These are phyloP conservation scores for Setophaga kirtlandii DNA, from an alignment of 2,113 vertebrate species.

Conservation along the genomic window DNA sequence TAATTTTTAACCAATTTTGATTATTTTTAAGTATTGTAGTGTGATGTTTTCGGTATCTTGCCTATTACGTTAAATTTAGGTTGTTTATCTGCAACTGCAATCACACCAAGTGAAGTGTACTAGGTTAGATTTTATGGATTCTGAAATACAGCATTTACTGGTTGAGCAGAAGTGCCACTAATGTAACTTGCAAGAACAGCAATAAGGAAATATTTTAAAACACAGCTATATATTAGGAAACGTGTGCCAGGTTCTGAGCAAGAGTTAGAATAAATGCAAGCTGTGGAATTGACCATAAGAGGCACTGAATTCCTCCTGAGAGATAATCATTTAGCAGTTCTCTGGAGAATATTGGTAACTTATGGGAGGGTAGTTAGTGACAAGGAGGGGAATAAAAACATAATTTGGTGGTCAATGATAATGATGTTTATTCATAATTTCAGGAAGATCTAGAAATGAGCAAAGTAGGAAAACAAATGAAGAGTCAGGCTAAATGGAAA, in stretches of 20 bases:
- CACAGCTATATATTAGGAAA: background rate
- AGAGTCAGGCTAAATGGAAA: background rate
- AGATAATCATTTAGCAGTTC: background rate
- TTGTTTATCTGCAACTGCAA: background rate
- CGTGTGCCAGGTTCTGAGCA: background rate
- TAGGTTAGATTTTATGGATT: conserved; percentile 13
- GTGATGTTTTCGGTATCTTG: background rate
- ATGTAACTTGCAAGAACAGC: background rate
- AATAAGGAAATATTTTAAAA: background rate
- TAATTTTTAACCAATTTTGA: background rate
- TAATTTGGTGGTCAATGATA: background rate
- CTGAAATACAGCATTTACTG: background rate
- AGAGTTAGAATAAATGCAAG: background rate
- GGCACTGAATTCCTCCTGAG: background rate
- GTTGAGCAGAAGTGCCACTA: background rate
- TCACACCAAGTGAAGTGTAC: background rate
- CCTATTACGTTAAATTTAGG: background rate
- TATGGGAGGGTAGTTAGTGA: background rate
- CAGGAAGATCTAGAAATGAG: background rate
- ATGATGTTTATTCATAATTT: background rate
- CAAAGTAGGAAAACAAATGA: background rate
- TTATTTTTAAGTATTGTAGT: background rate
- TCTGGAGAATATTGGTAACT: background rate
- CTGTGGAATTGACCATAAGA: background rate
- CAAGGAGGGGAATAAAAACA: background rate